Percentiles rank a stretch among this genome's conserved stretches.
Evolutionary conservation across 2,888 invertebrate species (phyloP).

Genomic region (Hirtodrosophila trivittata): DNA sequence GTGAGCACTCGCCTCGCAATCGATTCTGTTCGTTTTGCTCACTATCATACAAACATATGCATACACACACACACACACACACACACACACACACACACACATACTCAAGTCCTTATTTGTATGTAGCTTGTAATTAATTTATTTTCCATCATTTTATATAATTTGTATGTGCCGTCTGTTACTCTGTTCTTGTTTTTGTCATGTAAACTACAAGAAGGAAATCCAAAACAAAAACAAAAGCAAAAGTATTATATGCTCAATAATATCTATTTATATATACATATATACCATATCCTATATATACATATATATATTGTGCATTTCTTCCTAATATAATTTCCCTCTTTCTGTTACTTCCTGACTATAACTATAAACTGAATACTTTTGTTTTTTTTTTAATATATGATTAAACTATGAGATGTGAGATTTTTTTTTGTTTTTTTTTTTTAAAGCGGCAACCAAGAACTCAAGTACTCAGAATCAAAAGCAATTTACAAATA

Average conservation of each 20-base stretch:
- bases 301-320: slow-evolving; percentile 38
- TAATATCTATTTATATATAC: slow-evolving; percentile 34
- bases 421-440: background rate
- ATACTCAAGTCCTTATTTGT: slow-evolving; percentile 63
- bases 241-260: slow-evolving; percentile 74
- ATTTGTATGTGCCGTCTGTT: slow-evolving; percentile 37
- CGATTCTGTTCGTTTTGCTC: slow-evolving; percentile 54
- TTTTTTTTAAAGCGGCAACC: slow-evolving; percentile 28
- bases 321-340: slow-evolving; percentile 42
- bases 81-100: slow-evolving; percentile 24
- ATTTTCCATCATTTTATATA: slow-evolving; percentile 40
- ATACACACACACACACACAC: slow-evolving; percentile 20
- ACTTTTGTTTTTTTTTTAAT: slow-evolving; percentile 18
- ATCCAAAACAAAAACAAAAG: slow-evolving; percentile 35
- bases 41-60: slow-evolving; percentile 35
- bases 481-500: slow-evolving; percentile 60
- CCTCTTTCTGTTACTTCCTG: slow-evolving; percentile 10
- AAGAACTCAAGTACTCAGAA: slow-evolving; percentile 54
- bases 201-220: too few relatives aligned
- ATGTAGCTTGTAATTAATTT: slow-evolving; percentile 73
- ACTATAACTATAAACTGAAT: slow-evolving; percentile 15
- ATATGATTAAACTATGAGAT: too few relatives aligned
- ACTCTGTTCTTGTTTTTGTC: too few relatives aligned
- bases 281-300: slow-evolving; percentile 7
- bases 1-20: slow-evolving; percentile 68